A percentile compares a stretch with the other conserved stretches of the same genome.
Conservation (phyloP, 1,140 invertebrate species). For the Eriosoma lanigerum region DNA sequence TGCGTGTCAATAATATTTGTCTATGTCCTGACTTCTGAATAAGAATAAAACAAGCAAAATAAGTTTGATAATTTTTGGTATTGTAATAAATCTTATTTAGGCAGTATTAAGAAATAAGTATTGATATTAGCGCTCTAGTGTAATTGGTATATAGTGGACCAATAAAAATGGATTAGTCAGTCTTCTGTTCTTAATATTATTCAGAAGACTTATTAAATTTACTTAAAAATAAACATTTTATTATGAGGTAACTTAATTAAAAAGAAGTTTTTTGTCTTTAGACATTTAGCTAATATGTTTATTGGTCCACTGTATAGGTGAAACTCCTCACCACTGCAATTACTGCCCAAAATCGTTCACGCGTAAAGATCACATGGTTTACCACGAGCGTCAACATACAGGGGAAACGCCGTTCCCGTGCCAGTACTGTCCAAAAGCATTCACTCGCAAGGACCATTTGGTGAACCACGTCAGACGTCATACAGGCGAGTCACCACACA, state of each 20-base stretch:
- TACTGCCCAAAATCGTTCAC: constrained; percentile 83
- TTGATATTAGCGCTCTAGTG: constrained; percentile 48
- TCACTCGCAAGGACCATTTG: constrained; percentile 79
- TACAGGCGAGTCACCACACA: constrained; percentile 67
- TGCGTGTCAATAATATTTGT: constrained; percentile 49
- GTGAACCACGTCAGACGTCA: constrained; percentile 74
- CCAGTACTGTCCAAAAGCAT: constrained; percentile 78
- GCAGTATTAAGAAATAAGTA: constrained; percentile 23
- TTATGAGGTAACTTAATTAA: constrained; percentile 41
- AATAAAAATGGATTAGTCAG: constrained; percentile 45
- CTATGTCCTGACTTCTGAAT: constrained; percentile 20
- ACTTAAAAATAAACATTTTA: constrained; percentile 32
- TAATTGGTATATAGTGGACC: constrained; percentile 52
- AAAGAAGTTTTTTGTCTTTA: constrained; percentile 46
- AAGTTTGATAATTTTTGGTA: constrained; percentile 35
- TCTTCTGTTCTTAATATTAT: constrained; percentile 40
- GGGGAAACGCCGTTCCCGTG: constrained; percentile 80
- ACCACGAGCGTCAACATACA: constrained; percentile 81
- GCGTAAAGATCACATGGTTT: constrained; percentile 77
- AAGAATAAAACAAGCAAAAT: constrained; percentile 47
- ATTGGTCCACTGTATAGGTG: constrained; percentile 64
- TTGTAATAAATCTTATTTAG: constrained; percentile 40
- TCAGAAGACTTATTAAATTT: constrained; percentile 34
- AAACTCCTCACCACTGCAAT: constrained; percentile 82
- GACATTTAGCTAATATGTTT: constrained; percentile 51